Conservation (phyloP, 2,888 invertebrate species). For the Azorinus chamasolen region DNA sequence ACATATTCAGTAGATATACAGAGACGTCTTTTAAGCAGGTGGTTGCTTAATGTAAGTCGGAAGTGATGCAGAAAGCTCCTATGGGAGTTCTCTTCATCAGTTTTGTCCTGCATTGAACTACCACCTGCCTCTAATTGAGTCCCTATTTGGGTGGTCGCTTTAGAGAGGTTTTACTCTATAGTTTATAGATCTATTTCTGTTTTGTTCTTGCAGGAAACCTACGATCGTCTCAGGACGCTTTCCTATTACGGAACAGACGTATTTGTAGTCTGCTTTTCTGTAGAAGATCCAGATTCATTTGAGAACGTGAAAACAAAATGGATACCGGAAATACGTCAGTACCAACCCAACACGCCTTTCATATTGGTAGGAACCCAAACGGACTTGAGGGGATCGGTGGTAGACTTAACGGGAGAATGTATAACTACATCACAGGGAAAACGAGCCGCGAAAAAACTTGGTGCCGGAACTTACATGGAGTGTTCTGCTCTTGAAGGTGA, state of each 20-base stretch:
- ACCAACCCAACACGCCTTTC: slow-evolving; percentile 76
- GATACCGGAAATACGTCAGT: slow-evolving; percentile 79
- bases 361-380: slow-evolving; percentile 81
- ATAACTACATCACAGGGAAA: slow-evolving; percentile 57
- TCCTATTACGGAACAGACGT: slow-evolving; percentile 81
- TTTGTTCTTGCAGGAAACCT: slow-evolving; percentile 79
- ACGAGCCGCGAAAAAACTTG: slow-evolving; percentile 55
- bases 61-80: too few species aligned
- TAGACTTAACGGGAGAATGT: slow-evolving; percentile 57
- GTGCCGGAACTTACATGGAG: slow-evolving; percentile 63
- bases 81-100: too few species aligned
- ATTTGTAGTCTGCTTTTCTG: slow-evolving; percentile 80
- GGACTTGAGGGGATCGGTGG: slow-evolving; percentile 71
- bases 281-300: slow-evolving; percentile 75
- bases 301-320: slow-evolving; percentile 78
- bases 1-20: too few species aligned
- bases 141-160: too few species aligned
- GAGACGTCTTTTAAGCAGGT: too few species aligned
- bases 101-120: too few species aligned
- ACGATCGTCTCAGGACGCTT: slow-evolving; percentile 78
- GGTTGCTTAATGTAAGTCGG: too few species aligned
- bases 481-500: slow-evolving; percentile 66
- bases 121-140: too few species aligned
- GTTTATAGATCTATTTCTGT: too few species aligned
- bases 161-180: too few species aligned